phyloP scores from a whole-genome alignment of 2,797 vertebrate genomes.

The Myoxocephalus aenaeus region DNA sequence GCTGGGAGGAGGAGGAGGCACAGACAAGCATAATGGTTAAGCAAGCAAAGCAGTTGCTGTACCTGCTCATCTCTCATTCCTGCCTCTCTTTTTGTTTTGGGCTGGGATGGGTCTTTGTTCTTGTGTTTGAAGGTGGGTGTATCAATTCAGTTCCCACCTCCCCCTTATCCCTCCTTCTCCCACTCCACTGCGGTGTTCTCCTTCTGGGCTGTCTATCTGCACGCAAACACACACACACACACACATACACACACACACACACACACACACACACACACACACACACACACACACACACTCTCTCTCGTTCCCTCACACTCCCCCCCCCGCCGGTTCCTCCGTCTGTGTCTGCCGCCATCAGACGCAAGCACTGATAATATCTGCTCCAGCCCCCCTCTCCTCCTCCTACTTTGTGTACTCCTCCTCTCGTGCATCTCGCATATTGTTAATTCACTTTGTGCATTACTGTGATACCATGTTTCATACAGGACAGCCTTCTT shows the following conservation, averaged over 20 bases:
- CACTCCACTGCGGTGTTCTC: constrained; percentile 80
- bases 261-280: constrained; percentile 47
- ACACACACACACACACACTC: not conserved
- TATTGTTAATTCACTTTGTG: constrained; percentile 57
- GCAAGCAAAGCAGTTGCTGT: constrained; percentile 67
- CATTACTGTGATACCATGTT: constrained; percentile 19
- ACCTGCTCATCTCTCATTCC: constrained; percentile 59
- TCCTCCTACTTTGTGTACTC: constrained; percentile 53
- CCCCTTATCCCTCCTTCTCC: constrained; percentile 63
- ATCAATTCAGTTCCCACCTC: constrained; percentile 73
- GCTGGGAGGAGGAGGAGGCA: constrained; percentile 55
- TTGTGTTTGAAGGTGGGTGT: constrained; percentile 77
- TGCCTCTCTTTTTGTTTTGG: constrained; percentile 44
- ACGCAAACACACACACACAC: constrained; percentile 40
- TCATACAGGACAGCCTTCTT: not conserved
- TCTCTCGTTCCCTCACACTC: constrained; percentile 37
- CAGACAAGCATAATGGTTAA: constrained; percentile 62
- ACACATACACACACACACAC: constrained; percentile 45
- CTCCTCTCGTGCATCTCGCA: constrained; percentile 54
- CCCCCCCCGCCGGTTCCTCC: constrained; percentile 70
- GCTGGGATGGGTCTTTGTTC: constrained; percentile 77
- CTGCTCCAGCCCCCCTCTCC: constrained; percentile 68
- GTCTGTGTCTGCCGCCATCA: constrained; percentile 85
- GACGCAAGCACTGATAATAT: constrained; percentile 80
- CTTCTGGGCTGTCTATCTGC: constrained; percentile 78